Evolutionary conservation across 2,113 vertebrate species (phyloP).

Genomic region (Tachysurus vachellii): DNA sequence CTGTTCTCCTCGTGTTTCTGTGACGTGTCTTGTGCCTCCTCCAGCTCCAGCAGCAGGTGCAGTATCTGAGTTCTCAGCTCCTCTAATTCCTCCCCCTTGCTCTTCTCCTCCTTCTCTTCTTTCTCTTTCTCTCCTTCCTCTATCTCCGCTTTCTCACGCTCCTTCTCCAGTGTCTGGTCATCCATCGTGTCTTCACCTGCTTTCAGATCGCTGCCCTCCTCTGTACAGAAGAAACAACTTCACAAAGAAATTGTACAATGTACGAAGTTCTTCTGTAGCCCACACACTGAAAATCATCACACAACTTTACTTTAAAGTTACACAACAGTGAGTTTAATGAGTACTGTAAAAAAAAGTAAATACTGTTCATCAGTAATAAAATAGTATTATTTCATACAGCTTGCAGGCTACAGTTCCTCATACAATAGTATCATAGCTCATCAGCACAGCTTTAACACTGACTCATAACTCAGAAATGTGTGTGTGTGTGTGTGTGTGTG

Average conservation of each 20-base stretch:
- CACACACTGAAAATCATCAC: too few species aligned
- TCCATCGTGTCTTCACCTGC: slow-evolving; percentile 66
- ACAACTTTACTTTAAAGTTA: background rate
- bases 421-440: background rate
- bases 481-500: background rate
- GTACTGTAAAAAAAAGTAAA: too few species aligned
- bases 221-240: slow-evolving; percentile 46
- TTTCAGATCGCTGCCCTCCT: slow-evolving; percentile 70
- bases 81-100: slow-evolving; percentile 81
- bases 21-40: slow-evolving; percentile 78
- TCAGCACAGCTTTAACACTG: background rate
- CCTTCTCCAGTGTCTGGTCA: slow-evolving; percentile 69
- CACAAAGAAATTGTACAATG: background rate
- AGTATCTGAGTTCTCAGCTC: slow-evolving; percentile 82
- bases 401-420: background rate
- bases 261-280: too few species aligned
- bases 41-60: slow-evolving; percentile 84
- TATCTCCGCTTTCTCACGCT: slow-evolving; percentile 74
- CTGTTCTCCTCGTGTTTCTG: slow-evolving; percentile 83
- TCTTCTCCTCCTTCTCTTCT: slow-evolving; percentile 67
- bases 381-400: background rate
- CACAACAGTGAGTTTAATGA: too few species aligned
- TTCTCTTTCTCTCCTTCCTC: slow-evolving; percentile 57
- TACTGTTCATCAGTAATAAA: background rate
- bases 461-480: background rate